Evolutionary conservation across 1,140 invertebrate species (phyloP).

Genomic region (Cherax quadricarinatus): DNA sequence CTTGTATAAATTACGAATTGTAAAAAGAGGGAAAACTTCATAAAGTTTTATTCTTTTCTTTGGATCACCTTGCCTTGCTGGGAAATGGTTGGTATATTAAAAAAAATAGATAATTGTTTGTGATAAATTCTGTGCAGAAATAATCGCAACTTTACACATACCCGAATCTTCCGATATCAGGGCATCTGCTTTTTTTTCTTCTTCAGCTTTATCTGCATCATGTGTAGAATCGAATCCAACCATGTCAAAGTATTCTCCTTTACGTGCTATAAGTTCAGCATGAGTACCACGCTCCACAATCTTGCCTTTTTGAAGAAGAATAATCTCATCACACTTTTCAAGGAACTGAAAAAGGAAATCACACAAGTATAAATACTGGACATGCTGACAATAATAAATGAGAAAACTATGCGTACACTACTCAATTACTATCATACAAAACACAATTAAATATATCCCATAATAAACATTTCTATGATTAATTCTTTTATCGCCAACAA

Average conservation of each 20-base stretch:
- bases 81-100: too few relatives aligned
- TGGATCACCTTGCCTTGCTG: too few relatives aligned
- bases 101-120: too few relatives aligned
- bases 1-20: too few relatives aligned
- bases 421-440: too few relatives aligned
- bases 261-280: slow-evolving; percentile 75
- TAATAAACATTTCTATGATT: too few relatives aligned
- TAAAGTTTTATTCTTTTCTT: too few relatives aligned
- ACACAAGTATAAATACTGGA: background rate
- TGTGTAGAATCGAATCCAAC: slow-evolving; percentile 28
- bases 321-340: slow-evolving; percentile 78
- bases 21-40: too few relatives aligned
- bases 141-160: background rate
- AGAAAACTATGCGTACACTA: too few relatives aligned
- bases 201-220: slow-evolving; percentile 6
- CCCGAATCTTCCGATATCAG: background rate
- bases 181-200: background rate
- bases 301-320: slow-evolving; percentile 78
- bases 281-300: slow-evolving; percentile 78
- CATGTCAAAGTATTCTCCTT: slow-evolving; percentile 77
- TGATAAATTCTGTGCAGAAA: background rate
- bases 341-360: slow-evolving; percentile 74
- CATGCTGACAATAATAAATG: too few relatives aligned
- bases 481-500: too few relatives aligned
- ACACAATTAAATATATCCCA: too few relatives aligned